Base-by-base conservation (phyloP, 1,140 invertebrate species). In the Megalopta genalis region DNA sequence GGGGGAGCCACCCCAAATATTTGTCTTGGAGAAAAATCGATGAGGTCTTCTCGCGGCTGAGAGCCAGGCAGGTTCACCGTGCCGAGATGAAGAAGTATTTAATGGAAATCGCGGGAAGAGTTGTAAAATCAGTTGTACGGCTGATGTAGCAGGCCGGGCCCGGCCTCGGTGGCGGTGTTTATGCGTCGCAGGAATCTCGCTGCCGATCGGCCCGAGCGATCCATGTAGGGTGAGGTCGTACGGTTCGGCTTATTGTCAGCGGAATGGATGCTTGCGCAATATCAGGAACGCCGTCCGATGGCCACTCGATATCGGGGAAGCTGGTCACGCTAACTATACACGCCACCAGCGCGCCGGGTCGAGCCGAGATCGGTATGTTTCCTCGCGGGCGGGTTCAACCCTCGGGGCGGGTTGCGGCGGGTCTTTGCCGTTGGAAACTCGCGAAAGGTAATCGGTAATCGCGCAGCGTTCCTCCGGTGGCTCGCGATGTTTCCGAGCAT, bases 311-410 rank as follows among this genome's bases (percentile, higher is more conserved):
- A 85, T 85, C 84, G 60, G 21, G 63, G 76, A 80, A 82, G 82
- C 83, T 80, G 72, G 84, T 86, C 84, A 86, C 84, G 84, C 84
- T 83, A 86, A 63, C 46, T 70, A 63, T 77, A 86, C 84, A 85
- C 84, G 83, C 83, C 57, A 82, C 73, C 80, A 75, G 75, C 83
- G 85, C 82, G 76, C 83, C 83, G 64, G 69, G 73, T 63, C 71
- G 68, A 76, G 82, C 59, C 76, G 21, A 7, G 84, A 82, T 77
- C 80, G 81, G 62, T 25, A 66, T 66, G 81, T 68, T 64, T 66
- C 32, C 32, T 67, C 81, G 76, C 42, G 67, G 68, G 39, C 68
- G 23, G 18, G 76, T 73, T 73, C 70, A 32, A 79, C 77, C 77
- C 75, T 71, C 75, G 25, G 18, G 18, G 32, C 32, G 12, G 6